These are phyloP conservation scores for Periophthalmus magnuspinnatus DNA, from an alignment of 2,797 vertebrate species.

Conservation along the genomic window DNA sequence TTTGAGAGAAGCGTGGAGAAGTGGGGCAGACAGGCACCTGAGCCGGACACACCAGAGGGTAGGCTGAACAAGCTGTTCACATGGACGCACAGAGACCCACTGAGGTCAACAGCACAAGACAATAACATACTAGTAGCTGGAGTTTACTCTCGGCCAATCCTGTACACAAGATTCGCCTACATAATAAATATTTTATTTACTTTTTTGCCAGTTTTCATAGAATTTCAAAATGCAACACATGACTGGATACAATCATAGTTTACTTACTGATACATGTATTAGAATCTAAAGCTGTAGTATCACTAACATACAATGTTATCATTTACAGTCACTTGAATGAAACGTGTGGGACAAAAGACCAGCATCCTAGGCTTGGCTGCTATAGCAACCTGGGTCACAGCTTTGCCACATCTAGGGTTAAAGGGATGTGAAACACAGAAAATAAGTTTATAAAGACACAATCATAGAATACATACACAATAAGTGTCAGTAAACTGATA, in stretches of 20 bases:
- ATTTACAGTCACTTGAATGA: slow-evolving; percentile 64
- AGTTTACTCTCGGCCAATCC: background rate
- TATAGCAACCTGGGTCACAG: slow-evolving; percentile 77
- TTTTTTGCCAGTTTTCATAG: background rate
- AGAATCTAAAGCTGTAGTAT: background rate
- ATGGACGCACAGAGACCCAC: slow-evolving; percentile 36
- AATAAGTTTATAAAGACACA: slow-evolving; percentile 41
- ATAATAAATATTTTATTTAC: too few species aligned
- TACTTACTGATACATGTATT: background rate
- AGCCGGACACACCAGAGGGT: slow-evolving; percentile 76
- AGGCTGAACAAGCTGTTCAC: slow-evolving; percentile 54
- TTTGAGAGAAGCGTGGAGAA: slow-evolving; percentile 88
- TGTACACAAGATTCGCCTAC: too few species aligned
- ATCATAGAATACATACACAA: slow-evolving; percentile 45
- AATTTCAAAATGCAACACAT: background rate
- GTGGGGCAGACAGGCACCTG: slow-evolving; percentile 89
- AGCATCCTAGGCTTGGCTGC: slow-evolving; percentile 71
- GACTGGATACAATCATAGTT: background rate
- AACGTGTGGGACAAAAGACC: slow-evolving; percentile 54
- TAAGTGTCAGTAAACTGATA: slow-evolving; percentile 36
- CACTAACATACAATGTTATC: slow-evolving; percentile 53
- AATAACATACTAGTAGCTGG: background rate
- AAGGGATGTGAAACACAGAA: slow-evolving; percentile 45
- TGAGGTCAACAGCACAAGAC: slow-evolving; percentile 34
- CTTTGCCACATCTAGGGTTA: slow-evolving; percentile 72